Evolutionary conservation across 2,888 invertebrate species (phyloP), one percentile per base, ranked within the genome.

Genomic region (Habroteleia sp.): DNA sequence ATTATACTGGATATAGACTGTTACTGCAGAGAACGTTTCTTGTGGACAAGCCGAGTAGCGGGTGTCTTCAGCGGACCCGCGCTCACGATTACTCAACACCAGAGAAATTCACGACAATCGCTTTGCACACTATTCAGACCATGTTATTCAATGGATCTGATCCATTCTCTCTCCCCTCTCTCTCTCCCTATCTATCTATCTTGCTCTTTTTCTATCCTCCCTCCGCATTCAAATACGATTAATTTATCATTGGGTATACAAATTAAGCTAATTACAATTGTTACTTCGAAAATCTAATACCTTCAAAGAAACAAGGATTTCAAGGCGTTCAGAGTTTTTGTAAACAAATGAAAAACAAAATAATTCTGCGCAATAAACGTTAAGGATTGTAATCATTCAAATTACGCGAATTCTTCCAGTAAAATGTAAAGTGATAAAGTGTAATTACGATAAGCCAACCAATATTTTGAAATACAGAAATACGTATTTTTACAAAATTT

Each of bases 401-500:
- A 54, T 54, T 41, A 52, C 46, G 25, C 52, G 14, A 60, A 73
- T 58, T 65, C 58, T 52, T 69, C 69, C 69, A 54, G 37, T 33
- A 29, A 56, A 42, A 37, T 39, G 42, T 14, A 27, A 58, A 58
- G 54, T 63, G 71, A 56, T 56, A 54, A 44, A 39, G 46, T 46
- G 54, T 48, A 37, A 56, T 35, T 63, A 52, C 29, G 29, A 56
- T 58, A 35, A 58, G 63, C 17, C 33, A 42, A 41, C 33, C 29
- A 37, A 44, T 73, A 65, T 71, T 58, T 65, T 65, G 33, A 48
- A 73, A 14, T 37, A 65, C 25, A 54, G 41, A 63, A 72, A 60
- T 29, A 48, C 23, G 65, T 73, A 73, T 73, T 73, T 73, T 73
- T 73, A 50, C 65, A 65, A 73, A 66, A 66, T 73, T 73, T 73